Evolutionary conservation across 2,888 invertebrate species (phyloP), one percentile per base, ranked within the genome.

Genomic region (Orthonychiurus folsomi): DNA sequence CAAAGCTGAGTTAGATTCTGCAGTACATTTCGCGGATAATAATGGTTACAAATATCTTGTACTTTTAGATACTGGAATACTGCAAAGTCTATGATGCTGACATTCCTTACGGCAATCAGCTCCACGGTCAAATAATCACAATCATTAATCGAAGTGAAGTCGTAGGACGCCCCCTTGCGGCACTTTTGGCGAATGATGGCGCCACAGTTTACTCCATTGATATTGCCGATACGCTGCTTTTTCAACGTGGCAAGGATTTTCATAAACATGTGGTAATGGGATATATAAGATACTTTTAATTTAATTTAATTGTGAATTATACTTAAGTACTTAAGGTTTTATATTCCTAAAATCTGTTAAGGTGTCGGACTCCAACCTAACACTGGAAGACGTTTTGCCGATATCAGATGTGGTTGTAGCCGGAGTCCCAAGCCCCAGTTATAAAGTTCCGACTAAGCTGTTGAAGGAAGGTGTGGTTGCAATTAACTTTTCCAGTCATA

Each of bases 121-220:
- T 69, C 25, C 65, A 65, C 47, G 69, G 69, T 1, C 50, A 60
- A n/a, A 64, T 55, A 1, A 66, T 69, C 26, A 69, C 69, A 1
- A 62, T 69, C 2, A 61, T 69, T 24, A 69, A 69, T 37, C 61
- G 69, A 28, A 67, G 66, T 54, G 69, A 69, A 62, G 69, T 69
- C 25, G 69, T 69, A 3, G 69, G 69, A 24, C 63, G 66, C 50
- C 68, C 68, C 1, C 50, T 68, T 12, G 68, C 68, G 2, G 68
- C 68, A 18, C 50, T 68, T 2, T 55, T 68, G 53, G 68, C 68
- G 12, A 68, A 68, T 55, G 68, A 68, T 27, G 68, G 68, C 21
- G 68, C 66, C 1, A 69, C 61, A 56, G 69, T 69, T 37, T 69
- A 64, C 28, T 69, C 69, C 18, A 65, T 69, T n/a, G 69, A 69